A percentile compares a stretch with the other conserved stretches of the same genome.
Conservation (phyloP, 2,113 vertebrate genomes). For the Loxodonta africana region DNA sequence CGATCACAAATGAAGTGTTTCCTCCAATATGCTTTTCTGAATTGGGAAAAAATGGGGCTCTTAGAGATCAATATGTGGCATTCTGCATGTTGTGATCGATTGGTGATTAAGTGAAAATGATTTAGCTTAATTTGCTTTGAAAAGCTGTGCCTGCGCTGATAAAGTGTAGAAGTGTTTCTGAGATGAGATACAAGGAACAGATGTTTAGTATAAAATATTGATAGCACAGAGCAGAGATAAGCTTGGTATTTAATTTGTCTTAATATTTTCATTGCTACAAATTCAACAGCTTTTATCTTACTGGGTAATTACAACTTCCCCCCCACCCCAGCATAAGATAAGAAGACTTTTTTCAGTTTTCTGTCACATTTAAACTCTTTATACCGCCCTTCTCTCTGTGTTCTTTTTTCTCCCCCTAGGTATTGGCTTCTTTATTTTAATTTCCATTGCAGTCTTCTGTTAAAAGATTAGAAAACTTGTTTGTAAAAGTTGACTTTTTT, state of each 20-base stretch:
- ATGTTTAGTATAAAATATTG: conserved; percentile 85
- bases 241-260: conserved; percentile 85
- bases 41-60: conserved; percentile 77
- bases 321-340: conserved; percentile 52
- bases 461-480: conserved; percentile 29
- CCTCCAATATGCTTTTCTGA: conserved; percentile 75
- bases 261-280: conserved; percentile 85
- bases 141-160: conserved; percentile 84
- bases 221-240: conserved; percentile 83
- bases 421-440: conserved; percentile 59
- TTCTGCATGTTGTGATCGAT: conserved; percentile 84
- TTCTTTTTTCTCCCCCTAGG: conserved; percentile 31
- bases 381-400: background rate
- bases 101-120: conserved; percentile 84
- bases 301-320: conserved; percentile 74
- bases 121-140: conserved; percentile 85
- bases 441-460: conserved; percentile 53
- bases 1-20: conserved; percentile 80
- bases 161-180: conserved; percentile 85
- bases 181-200: conserved; percentile 84
- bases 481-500: conserved; percentile 35
- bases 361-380: conserved; percentile 73
- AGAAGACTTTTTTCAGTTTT: conserved; percentile 64
- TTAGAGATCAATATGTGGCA: conserved; percentile 82
- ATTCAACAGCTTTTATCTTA: conserved; percentile 84